Evolutionary conservation across 2,888 invertebrate genomes (phyloP), one percentile per base, ranked within the genome.

Genomic region (Drosophila fungiperda): DNA sequence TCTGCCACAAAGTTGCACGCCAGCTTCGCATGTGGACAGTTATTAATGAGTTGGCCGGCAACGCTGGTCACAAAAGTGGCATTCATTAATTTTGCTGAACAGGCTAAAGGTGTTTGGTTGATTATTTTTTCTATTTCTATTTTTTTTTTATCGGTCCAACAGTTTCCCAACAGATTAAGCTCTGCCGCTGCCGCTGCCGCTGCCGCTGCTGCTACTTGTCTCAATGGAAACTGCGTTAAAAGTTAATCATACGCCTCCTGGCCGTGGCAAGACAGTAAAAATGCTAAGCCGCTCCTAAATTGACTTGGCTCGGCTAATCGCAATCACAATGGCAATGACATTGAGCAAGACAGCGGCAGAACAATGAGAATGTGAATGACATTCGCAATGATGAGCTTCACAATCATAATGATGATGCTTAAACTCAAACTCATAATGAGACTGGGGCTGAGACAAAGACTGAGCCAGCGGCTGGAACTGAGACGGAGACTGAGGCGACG

Each of bases 191-290:
- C 29, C 29, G 29, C 29, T 29, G 29, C 26, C 26, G 26, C 26
- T 26, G 26, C 26, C 26, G 26, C 26, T 26, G 26, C 48, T 55
- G 15, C 38, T 38, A 45, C 49, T 61, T 29, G 57, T 12, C 45
- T 57, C 77, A 77, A 71, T 83, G 72, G 68, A 82, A 58, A 71
- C 75, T 66, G 76, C 71, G 78, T 73, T 78, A 76, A 79, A 81
- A 81, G 90, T 83, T 90, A 83, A 83, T 78, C 81, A 86, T 89
- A 85, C 83, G 89, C 76, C 76, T 69, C 73, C 71, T 85, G 80
- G 86, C 57, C 62, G 73, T 65, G 65, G 73, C 48, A 65, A 70
- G 61, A 72, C 84, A 76, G 78, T 87, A 73, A 87, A 87, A 85
- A 77, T 74, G 59, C 78, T 88, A 85, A 90, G 90, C 73, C 88